Evolutionary conservation across 2,113 vertebrate species (phyloP), one percentile per base, ranked within the genome.

Genomic region (Prionailurus viverrinus): DNA sequence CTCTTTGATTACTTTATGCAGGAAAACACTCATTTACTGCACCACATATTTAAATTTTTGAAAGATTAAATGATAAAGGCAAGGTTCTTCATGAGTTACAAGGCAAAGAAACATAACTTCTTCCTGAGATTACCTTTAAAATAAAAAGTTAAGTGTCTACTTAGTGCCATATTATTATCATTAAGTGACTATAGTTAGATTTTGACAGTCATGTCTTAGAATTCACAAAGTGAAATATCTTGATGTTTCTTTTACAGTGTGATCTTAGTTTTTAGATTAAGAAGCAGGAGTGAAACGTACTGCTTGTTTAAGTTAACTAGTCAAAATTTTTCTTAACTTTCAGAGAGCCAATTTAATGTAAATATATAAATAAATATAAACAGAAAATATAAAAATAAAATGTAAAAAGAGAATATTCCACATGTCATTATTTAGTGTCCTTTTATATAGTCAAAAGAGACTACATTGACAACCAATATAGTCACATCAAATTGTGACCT

Each of bases 281-380:
- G 33, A 69, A 90, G 25, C 16, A 51, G 53, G 8, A 69, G 6
- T 69, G 81, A 19, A 93, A 66, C n/a, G 5, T 51, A 76, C 13
- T 76, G 1, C 51, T 80, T 96, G 3, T 79, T 80, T 39, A 65
- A 73, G 48, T 65, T 16, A 95, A 10, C 12, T n/a, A 85, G n/a
- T 68, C 29, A 91, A 39, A 68, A 79, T 45, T 85, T 81, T 96
- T 95, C 21, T 25, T 79, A 82, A 94, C 88, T 89, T 91, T 91
- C 41, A 45, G 45, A 85, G 55, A 33, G n/a, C 65, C 18, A 36
- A 14, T 78, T 95, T 82, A 41, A 93, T 81, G 58, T 15, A 73
- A 73, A 61, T 51, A 74, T 29, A 53, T 91, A 79, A 61, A 61
- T 63, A 48, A 78, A 63, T 63, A 61, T 29, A 13, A 65, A 31